Evolutionary conservation across 2,113 vertebrate genomes (phyloP).

Genomic region (Microcebus griseorufus): DNA sequence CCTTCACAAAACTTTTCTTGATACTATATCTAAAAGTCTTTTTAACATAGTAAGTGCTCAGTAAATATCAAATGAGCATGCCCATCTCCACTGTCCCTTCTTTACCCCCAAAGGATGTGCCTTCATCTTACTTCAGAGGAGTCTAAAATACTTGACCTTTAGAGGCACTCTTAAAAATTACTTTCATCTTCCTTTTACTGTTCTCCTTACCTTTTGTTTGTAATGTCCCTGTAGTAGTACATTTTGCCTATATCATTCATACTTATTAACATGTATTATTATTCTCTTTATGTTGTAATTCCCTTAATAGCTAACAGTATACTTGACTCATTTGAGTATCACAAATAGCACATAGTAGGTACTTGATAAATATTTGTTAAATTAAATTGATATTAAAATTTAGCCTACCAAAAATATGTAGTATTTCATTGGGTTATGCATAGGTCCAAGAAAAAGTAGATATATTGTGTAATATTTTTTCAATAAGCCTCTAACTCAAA

Average conservation of each 20-base stretch:
- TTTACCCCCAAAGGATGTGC: neutral
- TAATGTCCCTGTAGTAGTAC: neutral
- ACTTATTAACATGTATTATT: neutral
- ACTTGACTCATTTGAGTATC: neutral
- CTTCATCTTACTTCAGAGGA: neutral
- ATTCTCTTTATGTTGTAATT: neutral
- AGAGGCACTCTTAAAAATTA: neutral
- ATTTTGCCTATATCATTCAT: neutral
- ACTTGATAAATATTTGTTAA: neutral
- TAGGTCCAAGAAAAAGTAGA: neutral
- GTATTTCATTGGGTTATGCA: neutral
- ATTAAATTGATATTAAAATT: neutral
- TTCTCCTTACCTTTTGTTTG: neutral
- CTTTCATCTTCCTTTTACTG: neutral
- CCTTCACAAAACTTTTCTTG: neutral
- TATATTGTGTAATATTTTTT: neutral
- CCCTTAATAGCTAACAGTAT: neutral
- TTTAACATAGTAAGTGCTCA: neutral
- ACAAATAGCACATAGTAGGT: neutral
- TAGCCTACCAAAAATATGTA: neutral
- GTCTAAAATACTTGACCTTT: neutral
- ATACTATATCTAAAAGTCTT: neutral
- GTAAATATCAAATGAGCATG: neutral
- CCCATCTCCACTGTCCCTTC: rapidly evolving
- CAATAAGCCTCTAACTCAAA: neutral